Evolutionary conservation across 2,888 invertebrate species (phyloP).

Genomic region (Lacanobia wlatinum): DNA sequence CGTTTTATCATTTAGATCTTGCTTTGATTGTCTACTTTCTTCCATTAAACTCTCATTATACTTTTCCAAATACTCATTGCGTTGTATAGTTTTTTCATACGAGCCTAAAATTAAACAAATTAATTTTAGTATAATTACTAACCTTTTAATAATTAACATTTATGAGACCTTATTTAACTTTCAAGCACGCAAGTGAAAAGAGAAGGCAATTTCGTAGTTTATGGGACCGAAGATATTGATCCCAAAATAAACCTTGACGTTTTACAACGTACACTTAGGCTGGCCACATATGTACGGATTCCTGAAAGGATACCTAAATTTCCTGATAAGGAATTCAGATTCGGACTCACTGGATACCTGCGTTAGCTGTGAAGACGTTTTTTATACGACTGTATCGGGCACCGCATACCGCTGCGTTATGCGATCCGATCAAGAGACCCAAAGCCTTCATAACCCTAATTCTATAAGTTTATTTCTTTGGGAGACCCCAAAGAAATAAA

Average conservation of each 20-base stretch:
- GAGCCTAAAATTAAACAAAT: constrained; percentile 64
- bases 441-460: no score
- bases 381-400: no score
- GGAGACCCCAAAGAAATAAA: constrained; percentile 1
- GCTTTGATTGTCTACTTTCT: constrained; percentile 71
- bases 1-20: constrained; percentile 75
- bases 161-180: not conserved
- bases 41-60: constrained; percentile 74
- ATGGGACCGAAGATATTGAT: no score
- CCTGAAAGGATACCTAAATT: no score
- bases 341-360: no score
- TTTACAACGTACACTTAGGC: not conserved
- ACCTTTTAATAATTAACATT: not conserved
- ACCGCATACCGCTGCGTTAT: no score
- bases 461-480: no score
- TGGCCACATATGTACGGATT: no score
- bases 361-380: no score
- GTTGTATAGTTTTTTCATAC: constrained; percentile 77
- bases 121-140: constrained; percentile 1
- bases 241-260: not conserved
- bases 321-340: no score
- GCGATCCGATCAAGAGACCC: no score
- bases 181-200: not conserved
- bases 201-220: no score
- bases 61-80: constrained; percentile 79